A percentile compares a stretch with the other conserved stretches of the same genome.
These are phyloP conservation scores for Bedellia somnulentella DNA, from an alignment of 2,888 invertebrate species.

Conservation along the genomic window DNA sequence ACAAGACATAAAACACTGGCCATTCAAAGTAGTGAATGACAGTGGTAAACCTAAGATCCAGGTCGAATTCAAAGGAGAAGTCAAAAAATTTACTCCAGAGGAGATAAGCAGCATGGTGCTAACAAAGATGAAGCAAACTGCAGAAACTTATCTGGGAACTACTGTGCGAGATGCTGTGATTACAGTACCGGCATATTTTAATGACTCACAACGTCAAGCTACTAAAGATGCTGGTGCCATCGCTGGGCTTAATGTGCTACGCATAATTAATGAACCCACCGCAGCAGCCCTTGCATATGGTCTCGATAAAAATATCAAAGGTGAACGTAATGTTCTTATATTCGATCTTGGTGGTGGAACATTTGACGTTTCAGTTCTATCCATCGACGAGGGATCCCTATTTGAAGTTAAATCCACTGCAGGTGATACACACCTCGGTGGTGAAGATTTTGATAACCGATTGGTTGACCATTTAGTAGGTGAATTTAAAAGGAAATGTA, in stretches of 20 bases:
- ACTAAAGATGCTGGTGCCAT: too few relatives aligned
- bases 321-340: too few relatives aligned
- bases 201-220: too few relatives aligned
- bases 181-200: too few relatives aligned
- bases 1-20: slow-evolving; percentile 80
- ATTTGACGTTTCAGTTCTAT: slow-evolving; percentile 81
- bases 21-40: slow-evolving; percentile 71
- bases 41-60: slow-evolving; percentile 67
- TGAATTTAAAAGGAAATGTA: slow-evolving; percentile 72
- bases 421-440: slow-evolving; percentile 77
- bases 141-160: slow-evolving; percentile 71
- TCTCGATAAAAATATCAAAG: slow-evolving; percentile 65
- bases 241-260: too few relatives aligned
- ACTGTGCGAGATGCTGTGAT: slow-evolving; percentile 70
- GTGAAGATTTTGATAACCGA: too few relatives aligned
- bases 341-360: too few relatives aligned
- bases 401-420: slow-evolving; percentile 84
- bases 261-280: slow-evolving; percentile 83
- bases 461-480: slow-evolving; percentile 67
- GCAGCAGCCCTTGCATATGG: slow-evolving; percentile 76
- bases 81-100: slow-evolving; percentile 67
- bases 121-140: slow-evolving; percentile 62
- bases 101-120: slow-evolving; percentile 71
- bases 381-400: slow-evolving; percentile 74
- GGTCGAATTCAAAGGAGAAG: slow-evolving; percentile 65